These are phyloP conservation scores for Lycopodina hypogea DNA, from an alignment of 37 sponge, comb jelly and placozoan species.

Conservation along the genomic window DNA sequence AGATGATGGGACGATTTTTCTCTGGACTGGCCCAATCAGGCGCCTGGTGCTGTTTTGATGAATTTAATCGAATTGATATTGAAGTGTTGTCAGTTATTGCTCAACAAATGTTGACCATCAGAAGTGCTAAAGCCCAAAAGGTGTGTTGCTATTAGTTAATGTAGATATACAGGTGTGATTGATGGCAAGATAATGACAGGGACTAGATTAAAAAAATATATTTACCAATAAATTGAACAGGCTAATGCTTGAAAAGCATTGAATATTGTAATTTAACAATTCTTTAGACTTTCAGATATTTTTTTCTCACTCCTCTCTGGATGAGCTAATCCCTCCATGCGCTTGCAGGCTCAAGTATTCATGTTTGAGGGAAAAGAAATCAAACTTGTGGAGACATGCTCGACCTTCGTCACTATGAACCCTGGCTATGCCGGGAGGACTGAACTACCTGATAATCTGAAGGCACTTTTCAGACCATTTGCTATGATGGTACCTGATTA, in stretches of 20 bases:
- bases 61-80: constrained; percentile 98
- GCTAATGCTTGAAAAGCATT: not conserved
- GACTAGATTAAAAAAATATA: constrained; percentile 1
- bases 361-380: constrained; percentile 98
- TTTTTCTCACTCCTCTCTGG: too few relatives aligned
- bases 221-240: not conserved
- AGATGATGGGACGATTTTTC: constrained; percentile 99
- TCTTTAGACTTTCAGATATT: too few relatives aligned
- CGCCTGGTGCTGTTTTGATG: constrained; percentile 99
- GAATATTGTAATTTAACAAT: too few relatives aligned
- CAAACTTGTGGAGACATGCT: constrained; percentile 87
- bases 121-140: constrained; percentile 88
- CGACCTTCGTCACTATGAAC: constrained; percentile 99
- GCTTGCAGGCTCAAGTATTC: constrained; percentile 74
- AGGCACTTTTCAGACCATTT: constrained; percentile 98
- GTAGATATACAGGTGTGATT: too few relatives aligned
- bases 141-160: constrained; percentile 18
- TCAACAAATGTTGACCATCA: constrained; percentile 94
- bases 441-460: constrained; percentile 97
- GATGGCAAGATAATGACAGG: not conserved
- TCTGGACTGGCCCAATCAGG: constrained; percentile 98
- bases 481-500: constrained; percentile 99
- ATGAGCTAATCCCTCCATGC: too few relatives aligned
- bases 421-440: constrained; percentile 99
- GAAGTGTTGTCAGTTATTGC: constrained; percentile 99